A percentile compares a stretch with the other conserved stretches of the same genome.
Conservation (phyloP, 92 coral and sea anemone genomes). For the Epizoanthus fatuus region DNA sequence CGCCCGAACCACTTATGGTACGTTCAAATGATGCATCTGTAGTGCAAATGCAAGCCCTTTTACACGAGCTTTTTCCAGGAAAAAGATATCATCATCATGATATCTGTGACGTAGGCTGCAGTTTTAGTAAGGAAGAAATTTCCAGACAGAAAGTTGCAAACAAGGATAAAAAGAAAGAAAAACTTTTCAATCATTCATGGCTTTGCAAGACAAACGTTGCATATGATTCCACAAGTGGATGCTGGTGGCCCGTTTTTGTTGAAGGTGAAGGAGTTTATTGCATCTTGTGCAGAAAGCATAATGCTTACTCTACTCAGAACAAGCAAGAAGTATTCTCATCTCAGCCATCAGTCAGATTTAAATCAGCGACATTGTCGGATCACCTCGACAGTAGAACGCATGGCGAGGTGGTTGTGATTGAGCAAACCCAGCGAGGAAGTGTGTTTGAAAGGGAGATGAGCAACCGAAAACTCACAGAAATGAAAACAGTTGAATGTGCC, state of each 20-base stretch:
- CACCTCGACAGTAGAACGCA: too few relatives aligned
- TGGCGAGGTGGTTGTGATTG: too few relatives aligned
- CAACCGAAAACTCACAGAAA: conserved; percentile 45
- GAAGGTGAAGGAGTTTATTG: conserved; percentile 41
- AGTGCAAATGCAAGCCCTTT: conserved; percentile 2
- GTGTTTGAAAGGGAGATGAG: conserved; percentile 32
- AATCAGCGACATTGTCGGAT: too few relatives aligned
- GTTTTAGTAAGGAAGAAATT: conserved; percentile 32
- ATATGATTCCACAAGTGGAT: conserved; percentile 28
- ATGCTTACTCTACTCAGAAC: conserved; percentile 32
- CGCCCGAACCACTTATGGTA: too few relatives aligned
- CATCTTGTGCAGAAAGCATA: conserved; percentile 49
- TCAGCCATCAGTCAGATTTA: too few relatives aligned
- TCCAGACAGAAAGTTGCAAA: not conserved
- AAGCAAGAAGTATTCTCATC: too few relatives aligned
- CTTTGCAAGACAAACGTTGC: conserved; percentile 3
- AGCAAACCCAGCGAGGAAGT: conserved; percentile 18
- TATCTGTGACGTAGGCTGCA: conserved; percentile 35
- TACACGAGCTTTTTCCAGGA: conserved; percentile 22
- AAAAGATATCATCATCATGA: conserved; percentile 21
- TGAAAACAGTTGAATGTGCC: conserved; percentile 26
- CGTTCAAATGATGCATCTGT: not conserved
- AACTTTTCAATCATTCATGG: conserved; percentile 29
- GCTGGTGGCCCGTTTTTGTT: conserved; percentile 44
- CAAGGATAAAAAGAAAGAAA: conserved; percentile 47